These are phyloP conservation scores for Chaetogeoica ovagalla DNA, from an alignment of 2,888 invertebrate species.

Conservation along the genomic window DNA sequence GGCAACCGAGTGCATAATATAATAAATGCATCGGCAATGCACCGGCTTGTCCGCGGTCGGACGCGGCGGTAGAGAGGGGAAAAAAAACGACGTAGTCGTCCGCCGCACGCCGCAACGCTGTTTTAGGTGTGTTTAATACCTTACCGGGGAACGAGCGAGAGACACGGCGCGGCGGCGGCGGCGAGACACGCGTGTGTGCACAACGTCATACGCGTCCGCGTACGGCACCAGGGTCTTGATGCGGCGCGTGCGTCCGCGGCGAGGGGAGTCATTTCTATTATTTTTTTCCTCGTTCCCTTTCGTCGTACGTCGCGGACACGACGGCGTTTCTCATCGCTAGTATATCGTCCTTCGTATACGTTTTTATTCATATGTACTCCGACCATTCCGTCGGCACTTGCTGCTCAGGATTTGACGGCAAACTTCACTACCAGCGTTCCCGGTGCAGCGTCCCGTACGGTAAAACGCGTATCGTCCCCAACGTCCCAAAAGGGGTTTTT, in stretches of 20 bases:
- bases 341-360: too few relatives aligned
- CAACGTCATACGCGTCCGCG: conserved; percentile 40
- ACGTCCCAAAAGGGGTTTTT: too few relatives aligned
- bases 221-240: conserved; percentile 34
- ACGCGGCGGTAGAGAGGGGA: not conserved
- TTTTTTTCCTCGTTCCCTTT: not conserved
- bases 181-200: conserved; percentile 33
- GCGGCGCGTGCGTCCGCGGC: not conserved
- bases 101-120: not conserved
- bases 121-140: not conserved
- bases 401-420: too few relatives aligned
- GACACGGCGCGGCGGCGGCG: not conserved
- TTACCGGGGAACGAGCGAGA: conserved; percentile 1
- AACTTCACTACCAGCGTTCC: too few relatives aligned
- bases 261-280: too few relatives aligned
- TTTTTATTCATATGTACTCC: too few relatives aligned
- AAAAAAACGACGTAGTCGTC: conserved; percentile 22
- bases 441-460: too few relatives aligned
- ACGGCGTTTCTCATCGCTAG: too few relatives aligned
- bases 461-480: too few relatives aligned
- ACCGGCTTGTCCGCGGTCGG: conserved; percentile 9
- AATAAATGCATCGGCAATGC: conserved; percentile 36
- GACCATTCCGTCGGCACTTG: too few relatives aligned
- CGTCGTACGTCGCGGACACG: too few relatives aligned
- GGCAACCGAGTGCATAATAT: conserved; percentile 39